Evolutionary conservation across 2,888 invertebrate species (phyloP), one percentile per base, ranked within the genome.

Genomic region (Drosophila colorata): DNA sequence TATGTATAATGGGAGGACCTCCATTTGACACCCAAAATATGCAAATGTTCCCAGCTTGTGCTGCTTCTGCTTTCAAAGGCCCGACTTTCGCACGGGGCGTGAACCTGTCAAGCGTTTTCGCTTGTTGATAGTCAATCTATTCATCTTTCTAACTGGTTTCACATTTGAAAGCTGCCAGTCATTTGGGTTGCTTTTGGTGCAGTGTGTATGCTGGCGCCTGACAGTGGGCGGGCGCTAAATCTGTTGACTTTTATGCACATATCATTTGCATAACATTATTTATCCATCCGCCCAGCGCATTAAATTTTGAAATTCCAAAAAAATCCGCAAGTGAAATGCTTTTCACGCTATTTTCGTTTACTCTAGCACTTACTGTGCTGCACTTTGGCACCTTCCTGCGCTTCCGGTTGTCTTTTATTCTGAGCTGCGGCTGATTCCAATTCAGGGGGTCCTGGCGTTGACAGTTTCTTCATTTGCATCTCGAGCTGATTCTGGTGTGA

Each of bases 231-330:
- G 58, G 56, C 52, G 59, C 49, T 61, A 53, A 78, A 79, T 87
- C 78, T 73, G 77, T 75, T 85, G 82, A 84, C 89, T 87, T 87
- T 82, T 78, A 90, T 89, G 88, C 86, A 89, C 90, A 90, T 90
- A 90, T 90, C 88, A 90, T 90, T 90, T 90, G 89, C 90, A 90
- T 90, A 84, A 90, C 83, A 90, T 90, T 90, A 90, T 89, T 88
- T 88, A 78, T 59, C 61, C 65, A 60, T 63, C 65, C 59, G 71
- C 76, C 79, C 66, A 73, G 69, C 64, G 78, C 80, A 86, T 83
- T 83, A 82, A 80, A 74, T 82, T 78, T 63, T 70, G 59, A 81
- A 77, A 80, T 84, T 75, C 80, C 69, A 73, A 74, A 79, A 70
- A 87, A 84, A 80, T 85, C 82, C 82, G 82, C 84, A 74, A 78